phyloP scores from a whole-genome alignment of 2,888 invertebrate genomes.

The Andrena bicolor region DNA sequence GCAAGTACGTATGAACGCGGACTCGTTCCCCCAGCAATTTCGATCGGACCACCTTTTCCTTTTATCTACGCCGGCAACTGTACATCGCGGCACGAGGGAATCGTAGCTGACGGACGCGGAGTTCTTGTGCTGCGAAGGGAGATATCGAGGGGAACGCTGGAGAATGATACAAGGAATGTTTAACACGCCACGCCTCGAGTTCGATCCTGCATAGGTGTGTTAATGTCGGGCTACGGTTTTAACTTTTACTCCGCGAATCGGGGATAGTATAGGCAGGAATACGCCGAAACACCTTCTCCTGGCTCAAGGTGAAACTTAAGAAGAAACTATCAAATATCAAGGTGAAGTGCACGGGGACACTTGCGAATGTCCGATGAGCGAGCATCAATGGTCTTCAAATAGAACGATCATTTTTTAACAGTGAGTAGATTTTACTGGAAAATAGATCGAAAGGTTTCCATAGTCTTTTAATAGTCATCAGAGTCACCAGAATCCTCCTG shows the following conservation, averaged over 20 bases:
- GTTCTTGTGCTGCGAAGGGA: neutral
- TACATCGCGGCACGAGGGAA: neutral
- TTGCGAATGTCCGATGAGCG: too few species aligned
- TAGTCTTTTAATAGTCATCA: too few species aligned
- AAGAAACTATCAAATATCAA: slow-evolving; percentile 53
- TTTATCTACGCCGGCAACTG: neutral
- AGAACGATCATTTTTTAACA: too few species aligned
- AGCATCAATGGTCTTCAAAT: too few species aligned
- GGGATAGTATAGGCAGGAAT: slow-evolving; percentile 9
- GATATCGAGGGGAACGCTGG: neutral
- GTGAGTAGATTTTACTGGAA: too few species aligned
- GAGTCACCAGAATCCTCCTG: too few species aligned
- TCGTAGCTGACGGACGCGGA: neutral
- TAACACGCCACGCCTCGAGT: slow-evolving; percentile 34
- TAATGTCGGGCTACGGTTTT: slow-evolving; percentile 3
- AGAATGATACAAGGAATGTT: slow-evolving; percentile 22
- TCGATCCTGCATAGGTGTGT: slow-evolving; percentile 18
- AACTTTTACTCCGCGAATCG: slow-evolving; percentile 43
- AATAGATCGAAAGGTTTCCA: too few species aligned
- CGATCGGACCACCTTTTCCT: neutral
- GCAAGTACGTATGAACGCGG: neutral
- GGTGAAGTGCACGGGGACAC: slow-evolving; percentile 45
- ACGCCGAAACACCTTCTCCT: slow-evolving; percentile 16
- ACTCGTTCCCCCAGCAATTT: neutral
- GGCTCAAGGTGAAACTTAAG: slow-evolving; percentile 39